Evolutionary conservation across 2,888 invertebrate genomes (phyloP).

Genomic region (Yponomeuta cagnagella): DNA sequence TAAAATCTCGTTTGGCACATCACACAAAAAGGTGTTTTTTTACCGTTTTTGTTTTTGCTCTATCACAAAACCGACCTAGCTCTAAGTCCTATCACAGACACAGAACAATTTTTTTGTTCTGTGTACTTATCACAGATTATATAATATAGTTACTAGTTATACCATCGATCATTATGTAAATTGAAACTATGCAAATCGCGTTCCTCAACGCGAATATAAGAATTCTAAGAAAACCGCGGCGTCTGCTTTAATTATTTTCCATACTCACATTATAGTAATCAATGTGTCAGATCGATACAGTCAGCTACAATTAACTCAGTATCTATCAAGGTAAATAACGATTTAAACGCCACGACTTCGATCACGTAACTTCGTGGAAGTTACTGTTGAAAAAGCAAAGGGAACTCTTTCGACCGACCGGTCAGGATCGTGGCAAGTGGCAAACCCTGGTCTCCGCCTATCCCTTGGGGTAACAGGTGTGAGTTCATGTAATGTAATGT

Average conservation of each 20-base stretch:
- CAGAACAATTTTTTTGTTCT: too few relatives aligned
- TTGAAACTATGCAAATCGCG: not conserved
- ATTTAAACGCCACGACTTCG: not conserved
- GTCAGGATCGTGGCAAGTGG: too few relatives aligned
- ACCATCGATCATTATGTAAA: not conserved
- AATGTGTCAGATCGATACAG: not conserved
- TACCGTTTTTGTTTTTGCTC: not conserved
- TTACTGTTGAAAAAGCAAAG: not conserved
- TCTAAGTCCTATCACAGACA: not conserved
- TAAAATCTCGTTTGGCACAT: too few relatives aligned
- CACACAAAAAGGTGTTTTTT: too few relatives aligned
- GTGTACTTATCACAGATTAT: not conserved
- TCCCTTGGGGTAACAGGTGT: too few relatives aligned
- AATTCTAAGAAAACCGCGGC: not conserved
- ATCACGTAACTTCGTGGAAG: not conserved
- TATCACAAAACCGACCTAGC: not conserved
- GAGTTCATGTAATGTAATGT: too few relatives aligned
- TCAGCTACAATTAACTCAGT: not conserved
- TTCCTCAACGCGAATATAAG: not conserved
- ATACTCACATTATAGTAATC: not conserved
- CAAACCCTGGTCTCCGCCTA: too few relatives aligned
- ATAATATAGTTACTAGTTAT: not conserved
- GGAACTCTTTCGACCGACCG: too few relatives aligned
- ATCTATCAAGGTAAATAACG: not conserved
- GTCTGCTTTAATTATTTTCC: not conserved